phyloP scores from a whole-genome alignment of 2,797 vertebrate genomes.

The Clarias platycephalus region DNA sequence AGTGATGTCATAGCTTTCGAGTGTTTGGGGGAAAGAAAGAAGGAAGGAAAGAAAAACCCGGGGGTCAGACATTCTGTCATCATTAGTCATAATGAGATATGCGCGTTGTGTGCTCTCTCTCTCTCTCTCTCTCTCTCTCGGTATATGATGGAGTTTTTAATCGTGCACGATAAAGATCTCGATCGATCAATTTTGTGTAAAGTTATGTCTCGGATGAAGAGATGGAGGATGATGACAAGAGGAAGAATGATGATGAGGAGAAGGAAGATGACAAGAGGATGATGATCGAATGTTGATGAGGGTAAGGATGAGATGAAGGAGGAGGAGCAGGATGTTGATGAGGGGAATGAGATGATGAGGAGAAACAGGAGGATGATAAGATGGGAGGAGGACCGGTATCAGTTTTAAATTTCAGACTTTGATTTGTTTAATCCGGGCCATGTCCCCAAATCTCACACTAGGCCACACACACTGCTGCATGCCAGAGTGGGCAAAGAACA shows the following conservation, averaged over 20 bases:
- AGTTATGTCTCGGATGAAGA: not conserved
- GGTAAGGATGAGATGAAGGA: slow-evolving; percentile 43
- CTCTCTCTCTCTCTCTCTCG: not conserved
- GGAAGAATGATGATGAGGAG: slow-evolving; percentile 27
- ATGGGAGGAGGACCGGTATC: not conserved
- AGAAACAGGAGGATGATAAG: too few species aligned
- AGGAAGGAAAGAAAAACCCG: not conserved
- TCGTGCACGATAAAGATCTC: not conserved
- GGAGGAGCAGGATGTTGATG: too few species aligned
- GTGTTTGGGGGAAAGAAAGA: slow-evolving; percentile 16
- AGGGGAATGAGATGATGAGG: not conserved
- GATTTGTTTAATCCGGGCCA: not conserved
- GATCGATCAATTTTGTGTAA: not conserved
- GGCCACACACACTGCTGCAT: not conserved
- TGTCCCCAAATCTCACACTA: not conserved
- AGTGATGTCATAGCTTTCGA: slow-evolving; percentile 78
- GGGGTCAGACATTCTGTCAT: slow-evolving; percentile 6
- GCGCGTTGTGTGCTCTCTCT: not conserved
- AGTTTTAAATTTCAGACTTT: not conserved
- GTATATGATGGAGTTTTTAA: not conserved
- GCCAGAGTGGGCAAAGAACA: not conserved
- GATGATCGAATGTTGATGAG: too few species aligned
- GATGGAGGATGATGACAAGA: too few species aligned
- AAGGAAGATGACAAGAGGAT: not conserved
- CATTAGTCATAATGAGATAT: not conserved